Base-by-base conservation (phyloP, 2,113 vertebrate genomes). In the Protobothrops mucrosquamatus region DNA sequence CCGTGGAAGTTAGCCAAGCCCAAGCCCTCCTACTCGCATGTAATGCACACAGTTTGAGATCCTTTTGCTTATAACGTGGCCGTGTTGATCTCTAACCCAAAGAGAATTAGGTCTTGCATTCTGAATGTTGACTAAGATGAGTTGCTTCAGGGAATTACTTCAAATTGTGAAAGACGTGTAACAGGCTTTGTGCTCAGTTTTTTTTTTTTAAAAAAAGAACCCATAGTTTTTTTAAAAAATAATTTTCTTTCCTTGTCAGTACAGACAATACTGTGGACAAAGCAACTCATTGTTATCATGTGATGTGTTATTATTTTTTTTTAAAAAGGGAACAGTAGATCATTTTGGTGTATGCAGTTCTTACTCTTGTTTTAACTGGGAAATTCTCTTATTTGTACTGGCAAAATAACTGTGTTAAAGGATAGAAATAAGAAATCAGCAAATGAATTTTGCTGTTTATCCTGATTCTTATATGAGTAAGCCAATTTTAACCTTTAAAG, bases 221-320 rank as follows among this genome's bases (percentile, higher is more conserved):
- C 18, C n/a, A 2, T 69, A 34, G 91, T 93, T 87, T 89, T 61
- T 89, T 89, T 54, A 57, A 55, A 18, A 51, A 22, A 59, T 6
- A 74, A 0, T 93, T n/a, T 20, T 9, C 85, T 52, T 88, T 56
- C 29, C 55, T 94, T 92, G 89, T 57, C 29, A 29, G 88, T 52
- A 92, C 89, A n/a, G 52, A 23, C 92, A 95, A 7, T 89, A 89
- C 34, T 96, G 85, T 95, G 89, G 74, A 88, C 91, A 94, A 89
- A 95, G 81, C 88, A 90, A 92, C 29, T 92, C 23, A 88, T 55
- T 86, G 93, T n/a, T 89, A 46, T 93, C 48, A 92, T 12, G 26
- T 81, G 87, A 89, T 57, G 4, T 46, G 34, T 7, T 34, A 34
- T 29, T 51, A 9, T 51, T 51, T 81, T 81, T 39, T 39, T 46